A percentile compares a stretch with the other conserved stretches of the same genome.
Conservation (phyloP, 2,888 invertebrate species). For the Eudemis profundana region DNA sequence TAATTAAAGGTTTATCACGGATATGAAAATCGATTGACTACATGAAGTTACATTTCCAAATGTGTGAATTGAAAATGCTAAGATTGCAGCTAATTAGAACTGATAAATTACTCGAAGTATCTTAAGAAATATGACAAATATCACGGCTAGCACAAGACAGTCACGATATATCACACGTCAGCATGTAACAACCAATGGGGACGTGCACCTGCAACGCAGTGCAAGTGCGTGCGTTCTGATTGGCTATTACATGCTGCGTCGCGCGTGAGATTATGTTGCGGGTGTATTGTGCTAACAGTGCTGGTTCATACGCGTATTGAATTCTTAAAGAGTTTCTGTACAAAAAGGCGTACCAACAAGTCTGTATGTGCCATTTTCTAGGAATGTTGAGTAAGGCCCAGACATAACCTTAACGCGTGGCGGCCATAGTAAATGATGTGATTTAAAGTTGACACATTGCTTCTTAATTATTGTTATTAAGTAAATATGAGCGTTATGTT, state of each 20-base stretch:
- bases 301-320: conserved; percentile 33
- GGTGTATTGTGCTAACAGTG: no score
- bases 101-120: conserved; percentile 21
- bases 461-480: conserved; percentile 50
- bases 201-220: no score
- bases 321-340: conserved; percentile 16
- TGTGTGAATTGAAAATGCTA: conserved; percentile 6
- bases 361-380: conserved; percentile 51
- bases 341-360: conserved; percentile 30
- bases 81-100: conserved; percentile 11
- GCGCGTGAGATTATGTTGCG: no score
- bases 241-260: no score
- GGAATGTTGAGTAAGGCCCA: conserved; percentile 57
- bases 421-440: conserved; percentile 50
- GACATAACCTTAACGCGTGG: conserved; percentile 50
- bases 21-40: background rate
- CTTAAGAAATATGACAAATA: conserved; percentile 16
- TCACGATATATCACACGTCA: no score
- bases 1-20: background rate
- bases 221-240: no score
- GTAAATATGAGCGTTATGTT: conserved; percentile 22
- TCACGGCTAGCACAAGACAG: no score
- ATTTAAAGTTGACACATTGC: conserved; percentile 54
- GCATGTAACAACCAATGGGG: no score
- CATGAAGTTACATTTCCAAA: background rate